Conservation (phyloP, 35 echinoderm and acorn worm genomes). For the Ophioderma brevispina region DNA sequence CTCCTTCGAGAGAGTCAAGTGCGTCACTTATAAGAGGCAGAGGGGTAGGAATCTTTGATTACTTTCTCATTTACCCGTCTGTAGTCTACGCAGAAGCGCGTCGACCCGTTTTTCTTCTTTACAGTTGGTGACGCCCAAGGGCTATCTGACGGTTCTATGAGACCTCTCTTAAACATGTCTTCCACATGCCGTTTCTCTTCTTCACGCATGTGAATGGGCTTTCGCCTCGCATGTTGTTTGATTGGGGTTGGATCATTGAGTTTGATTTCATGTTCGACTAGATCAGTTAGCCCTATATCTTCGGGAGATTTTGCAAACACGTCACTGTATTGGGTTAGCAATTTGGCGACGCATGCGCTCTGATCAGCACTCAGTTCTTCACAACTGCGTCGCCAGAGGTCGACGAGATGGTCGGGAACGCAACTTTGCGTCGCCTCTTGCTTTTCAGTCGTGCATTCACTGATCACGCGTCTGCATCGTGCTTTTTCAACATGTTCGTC, state of each 20-base stretch:
- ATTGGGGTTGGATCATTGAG: slow-evolving; percentile 37
- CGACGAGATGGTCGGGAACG: slow-evolving; percentile 27
- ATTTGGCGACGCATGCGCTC: neutral
- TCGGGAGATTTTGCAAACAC: slow-evolving; percentile 45
- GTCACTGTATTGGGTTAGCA: slow-evolving; percentile 18
- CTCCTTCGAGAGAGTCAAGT: neutral
- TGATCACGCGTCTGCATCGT: neutral
- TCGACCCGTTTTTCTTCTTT: slow-evolving; percentile 2
- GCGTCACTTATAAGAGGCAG: neutral
- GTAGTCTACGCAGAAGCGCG: slow-evolving; percentile 3
- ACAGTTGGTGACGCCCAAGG: slow-evolving; percentile 62
- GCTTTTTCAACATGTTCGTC: neutral
- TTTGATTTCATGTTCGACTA: slow-evolving; percentile 55
- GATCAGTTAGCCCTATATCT: slow-evolving; percentile 53
- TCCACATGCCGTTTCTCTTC: slow-evolving; percentile 46
- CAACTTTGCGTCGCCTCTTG: too few relatives aligned
- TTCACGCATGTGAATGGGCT: slow-evolving; percentile 40
- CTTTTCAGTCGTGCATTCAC: too few relatives aligned
- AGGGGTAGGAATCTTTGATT: neutral
- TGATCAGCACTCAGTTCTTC: neutral
- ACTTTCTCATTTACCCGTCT: neutral
- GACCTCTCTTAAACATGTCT: slow-evolving; percentile 35
- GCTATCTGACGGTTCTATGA: slow-evolving; percentile 64
- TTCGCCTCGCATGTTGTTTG: slow-evolving; percentile 26
- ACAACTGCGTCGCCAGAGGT: too few relatives aligned